phyloP scores from a whole-genome alignment of 2,113 vertebrate species.

The Rutilus rutilus region DNA sequence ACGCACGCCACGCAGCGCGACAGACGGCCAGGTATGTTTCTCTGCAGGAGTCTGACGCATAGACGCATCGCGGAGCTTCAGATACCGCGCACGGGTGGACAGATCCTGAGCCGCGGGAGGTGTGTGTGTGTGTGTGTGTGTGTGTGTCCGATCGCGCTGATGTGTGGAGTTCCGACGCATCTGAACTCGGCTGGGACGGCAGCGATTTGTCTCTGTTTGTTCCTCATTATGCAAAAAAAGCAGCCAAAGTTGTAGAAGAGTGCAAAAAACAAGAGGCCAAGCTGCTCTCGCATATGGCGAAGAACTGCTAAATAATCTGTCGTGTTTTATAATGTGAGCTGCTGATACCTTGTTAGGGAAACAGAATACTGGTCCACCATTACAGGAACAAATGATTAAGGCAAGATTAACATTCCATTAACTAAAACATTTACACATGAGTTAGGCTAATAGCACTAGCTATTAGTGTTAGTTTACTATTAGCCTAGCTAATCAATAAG shows the following conservation, averaged over 20 bases:
- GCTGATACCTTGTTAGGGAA: background rate
- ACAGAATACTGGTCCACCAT: background rate
- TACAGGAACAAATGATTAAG: background rate
- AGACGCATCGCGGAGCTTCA: background rate
- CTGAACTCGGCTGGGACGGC: conserved; percentile 12
- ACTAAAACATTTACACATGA: background rate
- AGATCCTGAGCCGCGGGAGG: background rate
- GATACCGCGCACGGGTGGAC: conserved; percentile 4
- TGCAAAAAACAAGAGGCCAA: conserved; percentile 54
- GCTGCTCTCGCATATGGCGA: conserved; percentile 53
- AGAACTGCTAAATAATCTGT: conserved; percentile 36
- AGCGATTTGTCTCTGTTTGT: conserved; percentile 50
- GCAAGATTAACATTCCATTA: background rate
- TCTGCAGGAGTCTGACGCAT: conserved; percentile 9
- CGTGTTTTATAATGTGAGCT: conserved; percentile 5
- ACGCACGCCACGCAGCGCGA: background rate
- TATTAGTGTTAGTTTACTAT: background rate
- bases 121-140: background rate
- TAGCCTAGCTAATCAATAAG: no score
- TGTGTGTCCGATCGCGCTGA: conserved; percentile 34
- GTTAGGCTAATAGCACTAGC: background rate
- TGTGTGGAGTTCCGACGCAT: conserved; percentile 40
- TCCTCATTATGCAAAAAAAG: conserved; percentile 53
- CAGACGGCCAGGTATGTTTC: conserved; percentile 18
- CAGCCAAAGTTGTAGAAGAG: conserved; percentile 44